Base-by-base conservation (phyloP, 2,888 invertebrate species). In the Caenorhabditis sp. region DNA sequence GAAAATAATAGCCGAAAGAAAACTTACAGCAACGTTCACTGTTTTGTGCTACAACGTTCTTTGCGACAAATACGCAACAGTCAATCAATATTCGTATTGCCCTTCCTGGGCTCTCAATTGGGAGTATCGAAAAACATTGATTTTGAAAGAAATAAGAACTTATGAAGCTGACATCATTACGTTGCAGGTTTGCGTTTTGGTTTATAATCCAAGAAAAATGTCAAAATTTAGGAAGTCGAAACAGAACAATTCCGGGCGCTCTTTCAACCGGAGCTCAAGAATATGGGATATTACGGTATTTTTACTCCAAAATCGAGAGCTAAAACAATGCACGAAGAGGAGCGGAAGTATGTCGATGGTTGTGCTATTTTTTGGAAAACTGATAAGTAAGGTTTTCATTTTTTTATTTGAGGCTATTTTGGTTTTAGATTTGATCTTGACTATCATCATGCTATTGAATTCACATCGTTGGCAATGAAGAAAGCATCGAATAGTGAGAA, bases 31-130 rank as follows among this genome's bases (percentile, higher is more conserved):
- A 4, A 83, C 81, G 89, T 97, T 97, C 91, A 97, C 97, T 82
- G 96, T 97, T 87, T 95, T 99, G 94, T 97, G 97, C 90, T 99
- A 99, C 91, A 99, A 99, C 90, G 96, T 99, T 81, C 91, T 99
- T 83, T 97, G 97, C 91, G 97, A 97, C 91, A 97, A 97, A 90
- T 97, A 97, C 89, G 97, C 97, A 77, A 97, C 97, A 63, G 91
- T 96, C 86, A 95, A 96, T 90, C 95, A 96, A 43, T 99, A 99
- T 91, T 96, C 95, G 84, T 99, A 99, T 90, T 99, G 97, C 89
- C 97, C 99, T 24, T 93, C 94, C 84, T 99, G 97, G 97, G 97
- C 97, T 63, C 91, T 99, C 72, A 93, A 93, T 89, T 99, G 99
- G 99, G 95, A 96, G 88, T 97, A 97, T 91, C 91, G 99, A 84